phyloP scores from a whole-genome alignment of 2,888 invertebrate species.

The Amblyteles armatorius region DNA sequence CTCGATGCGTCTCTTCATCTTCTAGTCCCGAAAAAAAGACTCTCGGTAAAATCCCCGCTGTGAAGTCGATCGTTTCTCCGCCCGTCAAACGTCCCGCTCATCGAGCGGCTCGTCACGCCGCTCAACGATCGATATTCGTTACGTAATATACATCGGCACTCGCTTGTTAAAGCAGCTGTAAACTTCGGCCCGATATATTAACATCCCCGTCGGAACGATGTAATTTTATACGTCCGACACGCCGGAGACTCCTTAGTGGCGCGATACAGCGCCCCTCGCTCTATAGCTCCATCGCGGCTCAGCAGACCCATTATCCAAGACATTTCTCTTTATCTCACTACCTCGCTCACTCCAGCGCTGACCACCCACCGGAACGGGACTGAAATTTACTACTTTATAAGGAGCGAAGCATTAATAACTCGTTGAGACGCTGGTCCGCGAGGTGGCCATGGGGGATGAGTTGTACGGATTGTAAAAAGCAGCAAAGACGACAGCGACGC shows the following conservation, averaged over 20 bases:
- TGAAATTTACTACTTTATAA: slow-evolving; percentile 80
- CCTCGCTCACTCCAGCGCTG: not conserved
- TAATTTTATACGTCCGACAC: slow-evolving; percentile 72
- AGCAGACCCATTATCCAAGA: slow-evolving; percentile 62
- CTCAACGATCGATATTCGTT: too few relatives aligned
- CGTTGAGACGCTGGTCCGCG: slow-evolving; percentile 62
- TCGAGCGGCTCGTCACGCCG: too few relatives aligned
- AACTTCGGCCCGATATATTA: slow-evolving; percentile 75
- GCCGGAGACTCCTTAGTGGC: not conserved
- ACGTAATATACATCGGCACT: not conserved
- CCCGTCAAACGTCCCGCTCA: not conserved
- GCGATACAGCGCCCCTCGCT: slow-evolving; percentile 2
- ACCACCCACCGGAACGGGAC: slow-evolving; percentile 70
- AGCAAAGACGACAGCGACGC: slow-evolving; percentile 43
- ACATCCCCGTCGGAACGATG: slow-evolving; percentile 73
- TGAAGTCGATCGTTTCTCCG: too few relatives aligned
- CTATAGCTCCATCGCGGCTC: slow-evolving; percentile 55
- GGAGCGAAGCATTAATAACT: slow-evolving; percentile 79
- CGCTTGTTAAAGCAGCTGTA: slow-evolving; percentile 60
- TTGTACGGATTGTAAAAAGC: slow-evolving; percentile 42
- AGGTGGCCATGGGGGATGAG: not conserved
- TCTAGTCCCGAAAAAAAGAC: too few relatives aligned
- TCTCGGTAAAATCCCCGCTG: too few relatives aligned
- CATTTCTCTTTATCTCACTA: slow-evolving; percentile 59
- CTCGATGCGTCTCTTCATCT: too few relatives aligned